phyloP scores from a whole-genome alignment of 2,797 vertebrate genomes.

The Epinephelus awoara region DNA sequence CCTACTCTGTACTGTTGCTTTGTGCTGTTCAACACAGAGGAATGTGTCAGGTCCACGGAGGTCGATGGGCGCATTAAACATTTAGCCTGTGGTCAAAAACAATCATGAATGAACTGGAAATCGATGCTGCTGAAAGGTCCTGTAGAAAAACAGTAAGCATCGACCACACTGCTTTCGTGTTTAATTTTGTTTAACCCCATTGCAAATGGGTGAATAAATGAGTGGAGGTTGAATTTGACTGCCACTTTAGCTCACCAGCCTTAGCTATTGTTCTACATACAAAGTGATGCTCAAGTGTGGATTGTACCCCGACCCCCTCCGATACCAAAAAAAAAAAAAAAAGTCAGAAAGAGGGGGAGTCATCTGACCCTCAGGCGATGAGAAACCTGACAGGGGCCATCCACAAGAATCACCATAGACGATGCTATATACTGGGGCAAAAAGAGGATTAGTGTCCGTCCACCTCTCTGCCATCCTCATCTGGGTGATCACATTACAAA shows the following conservation, averaged over 20 bases:
- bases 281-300: slow-evolving; percentile 30
- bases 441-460: slow-evolving; percentile 63
- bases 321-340: neutral
- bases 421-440: slow-evolving; percentile 28
- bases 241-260: neutral
- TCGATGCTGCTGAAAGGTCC: slow-evolving; percentile 26
- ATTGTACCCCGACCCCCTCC: slow-evolving; percentile 32
- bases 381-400: slow-evolving; percentile 49
- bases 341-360: neutral
- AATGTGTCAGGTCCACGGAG: slow-evolving; percentile 69
- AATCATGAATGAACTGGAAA: slow-evolving; percentile 28
- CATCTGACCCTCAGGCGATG: slow-evolving; percentile 47
- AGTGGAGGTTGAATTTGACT: slow-evolving; percentile 23
- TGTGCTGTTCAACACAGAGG: slow-evolving; percentile 62
- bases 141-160: slow-evolving; percentile 4
- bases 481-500: slow-evolving; percentile 73
- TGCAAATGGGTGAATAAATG: slow-evolving; percentile 15
- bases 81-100: slow-evolving; percentile 50
- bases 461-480: slow-evolving; percentile 63
- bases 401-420: slow-evolving; percentile 52
- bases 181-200: slow-evolving; percentile 23
- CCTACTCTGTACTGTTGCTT: slow-evolving; percentile 55
- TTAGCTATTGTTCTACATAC: slow-evolving; percentile 31
- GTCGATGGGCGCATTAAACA: slow-evolving; percentile 52
- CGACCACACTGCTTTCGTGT: slow-evolving; percentile 6